A percentile compares a stretch with the other conserved stretches of the same genome.
Evolutionary conservation across 1,140 invertebrate genomes (phyloP).

Genomic region (Proctacanthus coquilletti): DNA sequence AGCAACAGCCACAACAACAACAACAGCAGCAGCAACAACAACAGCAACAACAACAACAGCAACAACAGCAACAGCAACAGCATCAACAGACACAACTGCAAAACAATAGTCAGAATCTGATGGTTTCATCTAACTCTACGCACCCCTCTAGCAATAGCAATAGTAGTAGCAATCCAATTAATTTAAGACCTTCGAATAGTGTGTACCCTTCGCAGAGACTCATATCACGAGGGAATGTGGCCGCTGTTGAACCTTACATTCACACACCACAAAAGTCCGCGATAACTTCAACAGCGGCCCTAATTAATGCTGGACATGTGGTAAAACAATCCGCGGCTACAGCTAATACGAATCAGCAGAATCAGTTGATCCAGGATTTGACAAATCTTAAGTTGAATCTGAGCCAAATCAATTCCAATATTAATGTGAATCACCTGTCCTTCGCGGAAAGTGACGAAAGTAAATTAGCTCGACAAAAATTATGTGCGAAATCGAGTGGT

Average conservation of each 20-base stretch:
- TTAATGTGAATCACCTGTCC: conserved; percentile 8
- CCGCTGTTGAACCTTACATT: conserved; percentile 80
- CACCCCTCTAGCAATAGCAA: conserved; percentile 12
- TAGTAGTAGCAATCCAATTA: conserved; percentile 10
- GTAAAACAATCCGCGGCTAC: conserved; percentile 19
- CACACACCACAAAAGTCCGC: conserved; percentile 50
- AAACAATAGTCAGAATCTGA: conserved; percentile 8
- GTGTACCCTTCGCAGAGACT: conserved; percentile 8
- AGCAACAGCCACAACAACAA: conserved; percentile 13
- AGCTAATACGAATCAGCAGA: conserved; percentile 25
- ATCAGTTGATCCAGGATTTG: conserved; percentile 26
- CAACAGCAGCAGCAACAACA: conserved; percentile 7
- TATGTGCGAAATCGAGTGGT: conserved; percentile 7
- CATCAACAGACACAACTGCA: conserved; percentile 8
- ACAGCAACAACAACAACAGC: conserved; percentile 6
- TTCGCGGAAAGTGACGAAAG: conserved; percentile 24
- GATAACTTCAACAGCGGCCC: conserved; percentile 13
- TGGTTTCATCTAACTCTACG: neutral
- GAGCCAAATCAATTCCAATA: conserved; percentile 9
- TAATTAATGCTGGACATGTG: conserved; percentile 16
- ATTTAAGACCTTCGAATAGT: conserved; percentile 6
- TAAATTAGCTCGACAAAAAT: conserved; percentile 25
- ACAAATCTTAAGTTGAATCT: conserved; percentile 19
- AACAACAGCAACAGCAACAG: conserved; percentile 5
- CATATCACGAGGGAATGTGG: conserved; percentile 52